Evolutionary conservation across 2,888 invertebrate genomes (phyloP).

Genomic region (Spatulosminthurus flaviceps): DNA sequence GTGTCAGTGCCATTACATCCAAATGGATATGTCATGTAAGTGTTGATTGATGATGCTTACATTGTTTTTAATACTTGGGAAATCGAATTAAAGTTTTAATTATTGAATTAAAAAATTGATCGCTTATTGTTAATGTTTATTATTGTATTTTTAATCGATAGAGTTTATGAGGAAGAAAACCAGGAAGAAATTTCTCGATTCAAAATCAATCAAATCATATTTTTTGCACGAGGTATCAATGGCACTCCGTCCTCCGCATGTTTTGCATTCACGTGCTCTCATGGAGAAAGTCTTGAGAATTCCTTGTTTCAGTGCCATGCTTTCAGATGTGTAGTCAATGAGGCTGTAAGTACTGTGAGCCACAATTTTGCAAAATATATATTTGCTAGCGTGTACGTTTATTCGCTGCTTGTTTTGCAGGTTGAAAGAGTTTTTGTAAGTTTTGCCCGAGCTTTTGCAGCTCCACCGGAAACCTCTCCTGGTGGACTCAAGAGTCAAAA

Average conservation of each 20-base stretch:
- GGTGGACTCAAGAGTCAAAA: neutral
- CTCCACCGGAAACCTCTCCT: conserved; percentile 39
- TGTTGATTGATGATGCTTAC: conserved; percentile 38
- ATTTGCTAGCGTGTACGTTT: neutral
- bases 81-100: neutral
- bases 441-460: conserved; percentile 87
- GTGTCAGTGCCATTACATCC: conserved; percentile 92
- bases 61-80: neutral
- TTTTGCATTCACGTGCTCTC: conserved; percentile 97
- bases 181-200: conserved; percentile 87
- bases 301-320: conserved; percentile 97
- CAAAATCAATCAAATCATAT: conserved; percentile 90
- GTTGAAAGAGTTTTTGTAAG: conserved; percentile 73
- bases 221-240: conserved; percentile 90
- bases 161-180: conserved; percentile 78
- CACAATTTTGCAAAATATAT: neutral
- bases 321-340: conserved; percentile 93
- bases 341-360: conserved; percentile 78
- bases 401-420: conserved; percentile 65
- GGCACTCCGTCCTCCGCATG: conserved; percentile 88
- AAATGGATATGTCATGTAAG: conserved; percentile 93
- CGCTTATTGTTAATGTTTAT: too few relatives aligned
- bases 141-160: conserved; percentile 61
- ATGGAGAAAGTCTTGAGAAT: conserved; percentile 86
- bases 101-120: too few relatives aligned